These are phyloP conservation scores for Takifugu ocellatus DNA, from an alignment of 2,797 vertebrate species.

Conservation along the genomic window DNA sequence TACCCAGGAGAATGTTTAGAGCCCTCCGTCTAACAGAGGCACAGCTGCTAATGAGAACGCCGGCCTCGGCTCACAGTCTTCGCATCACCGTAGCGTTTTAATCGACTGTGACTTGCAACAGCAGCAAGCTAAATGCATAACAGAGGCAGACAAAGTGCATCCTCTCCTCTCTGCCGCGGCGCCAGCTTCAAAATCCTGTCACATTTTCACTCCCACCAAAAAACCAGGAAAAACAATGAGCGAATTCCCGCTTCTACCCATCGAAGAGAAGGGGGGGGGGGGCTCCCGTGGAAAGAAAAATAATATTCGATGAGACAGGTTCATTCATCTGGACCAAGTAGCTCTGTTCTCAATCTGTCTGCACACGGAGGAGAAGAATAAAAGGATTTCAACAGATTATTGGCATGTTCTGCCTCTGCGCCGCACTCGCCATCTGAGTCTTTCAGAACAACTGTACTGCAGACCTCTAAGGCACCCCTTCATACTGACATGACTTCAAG, in stretches of 20 bases:
- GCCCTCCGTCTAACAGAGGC: slow-evolving; percentile 22
- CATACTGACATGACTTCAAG: slow-evolving; percentile 53
- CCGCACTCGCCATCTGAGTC: slow-evolving; percentile 60
- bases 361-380: slow-evolving; percentile 59
- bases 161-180: slow-evolving; percentile 20
- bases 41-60: slow-evolving; percentile 50
- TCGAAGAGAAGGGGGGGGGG: neutral
- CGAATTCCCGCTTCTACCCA: neutral
- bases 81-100: slow-evolving; percentile 63
- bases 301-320: slow-evolving; percentile 37
- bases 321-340: slow-evolving; percentile 62
- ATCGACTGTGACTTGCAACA: slow-evolving; percentile 53
- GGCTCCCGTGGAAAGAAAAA: neutral
- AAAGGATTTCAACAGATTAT: slow-evolving; percentile 70
- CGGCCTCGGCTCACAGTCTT: slow-evolving; percentile 55
- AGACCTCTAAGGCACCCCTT: slow-evolving; percentile 44
- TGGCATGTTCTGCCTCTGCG: slow-evolving; percentile 60
- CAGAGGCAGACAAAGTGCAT: slow-evolving; percentile 17
- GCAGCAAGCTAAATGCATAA: slow-evolving; percentile 40
- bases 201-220: too few species aligned
- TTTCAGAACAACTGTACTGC: slow-evolving; percentile 23
- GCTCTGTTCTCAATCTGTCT: slow-evolving; percentile 67
- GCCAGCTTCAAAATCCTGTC: slow-evolving; percentile 35
- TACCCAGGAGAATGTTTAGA: slow-evolving; percentile 16
- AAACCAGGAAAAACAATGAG: too few species aligned